These are phyloP conservation scores for Oncorhynchus masou DNA, from an alignment of 2,113 vertebrate species.

Conservation along the genomic window DNA sequence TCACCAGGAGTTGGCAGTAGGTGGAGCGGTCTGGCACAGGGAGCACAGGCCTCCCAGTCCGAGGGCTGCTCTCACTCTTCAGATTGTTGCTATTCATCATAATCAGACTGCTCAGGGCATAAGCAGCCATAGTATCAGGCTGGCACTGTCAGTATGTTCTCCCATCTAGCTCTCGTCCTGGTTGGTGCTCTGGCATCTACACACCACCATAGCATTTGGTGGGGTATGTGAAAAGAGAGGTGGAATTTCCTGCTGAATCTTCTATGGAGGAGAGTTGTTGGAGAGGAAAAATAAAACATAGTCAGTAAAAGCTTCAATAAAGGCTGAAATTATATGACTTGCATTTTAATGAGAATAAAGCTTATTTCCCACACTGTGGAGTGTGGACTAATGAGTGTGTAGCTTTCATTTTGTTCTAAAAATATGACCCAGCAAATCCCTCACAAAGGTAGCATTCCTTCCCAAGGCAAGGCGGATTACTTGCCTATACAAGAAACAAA, in stretches of 20 bases:
- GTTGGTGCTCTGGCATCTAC: slow-evolving; percentile 20
- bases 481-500: neutral
- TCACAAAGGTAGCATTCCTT: neutral
- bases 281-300: slow-evolving; percentile 12
- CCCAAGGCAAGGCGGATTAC: neutral
- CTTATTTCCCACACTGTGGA: neutral
- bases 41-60: slow-evolving; percentile 72
- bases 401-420: neutral
- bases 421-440: too few relatives aligned
- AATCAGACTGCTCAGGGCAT: slow-evolving; percentile 55
- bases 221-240: neutral
- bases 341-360: neutral
- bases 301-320: slow-evolving; percentile 3
- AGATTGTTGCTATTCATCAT: slow-evolving; percentile 63
- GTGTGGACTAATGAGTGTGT: neutral
- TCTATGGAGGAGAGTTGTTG: slow-evolving; percentile 14
- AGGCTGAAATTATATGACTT: neutral
- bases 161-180: slow-evolving; percentile 53
- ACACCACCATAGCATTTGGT: slow-evolving; percentile 40
- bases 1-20: slow-evolving; percentile 66
- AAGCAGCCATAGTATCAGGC: slow-evolving; percentile 59
- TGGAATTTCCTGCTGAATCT: neutral
- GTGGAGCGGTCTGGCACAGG: slow-evolving; percentile 74
- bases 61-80: slow-evolving; percentile 69
- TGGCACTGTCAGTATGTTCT: slow-evolving; percentile 36